Conservation (phyloP, 1,140 invertebrate species). For the Metopolophium dirhodum region DNA sequence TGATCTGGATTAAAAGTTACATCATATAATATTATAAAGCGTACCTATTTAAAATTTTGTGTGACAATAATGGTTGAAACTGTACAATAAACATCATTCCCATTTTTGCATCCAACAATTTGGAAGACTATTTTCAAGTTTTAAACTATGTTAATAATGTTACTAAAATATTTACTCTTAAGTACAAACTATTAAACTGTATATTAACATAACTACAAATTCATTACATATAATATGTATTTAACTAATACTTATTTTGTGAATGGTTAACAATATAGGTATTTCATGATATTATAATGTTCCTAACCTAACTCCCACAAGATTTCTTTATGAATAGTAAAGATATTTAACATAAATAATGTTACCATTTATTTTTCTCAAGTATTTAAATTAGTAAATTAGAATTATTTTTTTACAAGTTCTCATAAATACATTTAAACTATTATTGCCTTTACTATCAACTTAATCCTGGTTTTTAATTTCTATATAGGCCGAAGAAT, state of each 20-base stretch:
- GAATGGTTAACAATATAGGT: not conserved
- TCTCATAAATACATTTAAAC: not conserved
- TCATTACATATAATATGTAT: not conserved
- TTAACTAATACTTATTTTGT: not conserved
- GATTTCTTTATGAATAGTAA: too few relatives aligned
- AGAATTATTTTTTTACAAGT: not conserved
- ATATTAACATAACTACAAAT: not conserved
- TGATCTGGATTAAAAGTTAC: not conserved
- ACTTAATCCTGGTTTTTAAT: not conserved
- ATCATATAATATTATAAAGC: not conserved
- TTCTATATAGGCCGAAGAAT: conserved; percentile 47
- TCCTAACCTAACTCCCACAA: not conserved
- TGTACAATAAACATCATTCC: not conserved
- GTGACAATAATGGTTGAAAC: not conserved
- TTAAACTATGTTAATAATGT: not conserved
- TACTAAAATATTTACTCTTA: not conserved
- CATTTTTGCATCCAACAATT: not conserved
- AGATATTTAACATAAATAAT: not conserved
- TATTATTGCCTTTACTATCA: not conserved
- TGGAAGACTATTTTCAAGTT: not conserved
- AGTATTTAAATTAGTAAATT: not conserved
- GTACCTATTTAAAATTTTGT: not conserved
- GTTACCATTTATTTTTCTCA: not conserved
- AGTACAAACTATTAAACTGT: not conserved
- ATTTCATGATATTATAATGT: not conserved